A percentile compares a stretch with the other conserved stretches of the same genome.
Conservation (phyloP, 2,797 vertebrate genomes). For the Brachyalestes nurse region DNA sequence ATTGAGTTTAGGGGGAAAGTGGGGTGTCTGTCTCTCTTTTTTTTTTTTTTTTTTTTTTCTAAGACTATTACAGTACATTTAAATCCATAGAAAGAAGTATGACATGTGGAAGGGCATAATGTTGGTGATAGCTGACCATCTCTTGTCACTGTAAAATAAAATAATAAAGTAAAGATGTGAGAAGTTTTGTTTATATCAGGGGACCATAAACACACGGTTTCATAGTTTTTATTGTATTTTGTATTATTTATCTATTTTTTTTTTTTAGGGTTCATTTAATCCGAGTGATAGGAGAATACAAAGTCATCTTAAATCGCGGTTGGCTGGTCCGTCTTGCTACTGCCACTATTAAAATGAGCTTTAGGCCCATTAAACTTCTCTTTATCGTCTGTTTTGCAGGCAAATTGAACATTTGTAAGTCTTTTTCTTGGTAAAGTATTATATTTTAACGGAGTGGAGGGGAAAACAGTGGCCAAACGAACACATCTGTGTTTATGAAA, state of each 20-base stretch:
- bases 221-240: no score
- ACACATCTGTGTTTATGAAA: no score
- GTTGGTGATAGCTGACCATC: constrained; percentile 71
- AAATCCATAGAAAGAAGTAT: constrained; percentile 73
- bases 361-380: no score
- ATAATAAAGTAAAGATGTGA: constrained; percentile 67
- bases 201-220: neutral
- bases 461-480: no score
- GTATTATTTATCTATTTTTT: no score
- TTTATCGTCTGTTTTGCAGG: no score
- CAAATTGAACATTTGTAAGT: no score
- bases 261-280: no score
- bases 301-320: neutral
- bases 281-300: neutral
- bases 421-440: no score
- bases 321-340: no score
- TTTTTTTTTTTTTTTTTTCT: constrained; percentile 69
- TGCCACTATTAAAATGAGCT: no score
- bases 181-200: constrained; percentile 49
- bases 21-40: constrained; percentile 66
- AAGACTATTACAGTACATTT: constrained; percentile 72
- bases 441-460: no score
- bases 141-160: constrained; percentile 81
- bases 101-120: constrained; percentile 74
- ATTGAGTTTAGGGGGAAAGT: constrained; percentile 66